Evolutionary conservation across 2,797 vertebrate genomes (phyloP).

Genomic region (Gymnothorax javanicus): DNA sequence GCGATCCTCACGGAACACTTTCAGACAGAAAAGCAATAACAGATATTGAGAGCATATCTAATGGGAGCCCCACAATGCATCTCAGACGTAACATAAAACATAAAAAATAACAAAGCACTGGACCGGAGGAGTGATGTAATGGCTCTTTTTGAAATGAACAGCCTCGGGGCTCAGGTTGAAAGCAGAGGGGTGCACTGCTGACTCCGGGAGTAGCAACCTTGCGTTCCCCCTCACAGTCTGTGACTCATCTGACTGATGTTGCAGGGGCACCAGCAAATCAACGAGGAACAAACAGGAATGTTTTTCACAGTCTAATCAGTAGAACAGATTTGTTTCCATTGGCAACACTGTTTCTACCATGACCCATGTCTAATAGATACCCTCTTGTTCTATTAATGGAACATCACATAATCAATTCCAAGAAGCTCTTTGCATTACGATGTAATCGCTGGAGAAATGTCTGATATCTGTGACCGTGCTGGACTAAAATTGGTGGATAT

Average conservation of each 20-base stretch:
- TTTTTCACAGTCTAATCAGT: slow-evolving; percentile 13
- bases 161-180: not conserved
- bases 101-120: not conserved
- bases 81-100: not conserved
- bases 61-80: not conserved
- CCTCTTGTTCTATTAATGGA: slow-evolving; percentile 1
- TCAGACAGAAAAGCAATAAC: not conserved
- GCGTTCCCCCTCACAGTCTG: not conserved
- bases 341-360: not conserved
- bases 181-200: not conserved
- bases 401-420: not conserved
- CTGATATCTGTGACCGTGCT: not conserved
- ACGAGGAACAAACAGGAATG: not conserved
- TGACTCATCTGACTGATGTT: slow-evolving; percentile 16
- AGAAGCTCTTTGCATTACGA: not conserved
- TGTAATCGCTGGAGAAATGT: not conserved
- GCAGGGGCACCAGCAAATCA: not conserved
- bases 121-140: not conserved
- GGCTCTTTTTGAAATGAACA: not conserved
- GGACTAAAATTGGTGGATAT: not conserved
- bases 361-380: slow-evolving; percentile 9
- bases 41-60: not conserved
- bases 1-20: not conserved
- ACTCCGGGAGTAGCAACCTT: not conserved
- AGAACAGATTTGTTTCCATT: slow-evolving; percentile 26